Base-by-base conservation (phyloP, 2,113 vertebrate species). In the Malurus elegans region DNA sequence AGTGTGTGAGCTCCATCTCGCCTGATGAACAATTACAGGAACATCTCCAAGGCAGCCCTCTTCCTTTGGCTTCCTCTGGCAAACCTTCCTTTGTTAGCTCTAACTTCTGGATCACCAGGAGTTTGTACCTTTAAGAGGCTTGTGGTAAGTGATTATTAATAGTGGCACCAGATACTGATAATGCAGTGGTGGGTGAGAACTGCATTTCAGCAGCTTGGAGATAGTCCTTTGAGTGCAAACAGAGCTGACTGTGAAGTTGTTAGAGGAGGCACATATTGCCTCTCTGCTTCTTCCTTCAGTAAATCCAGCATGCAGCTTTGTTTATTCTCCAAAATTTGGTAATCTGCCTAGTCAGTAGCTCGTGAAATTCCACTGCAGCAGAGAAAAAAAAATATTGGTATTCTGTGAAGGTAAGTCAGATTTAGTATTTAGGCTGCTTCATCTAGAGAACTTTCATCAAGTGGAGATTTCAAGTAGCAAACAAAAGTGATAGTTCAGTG, bases 301-400 rank as follows among this genome's bases (percentile, higher is more conserved):
- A 86, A 96, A 94, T 93, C 90, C 88, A 95, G 90, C 79, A 47
- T 82, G 61, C 85, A 83, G 92, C 82, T 96, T 95, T 95, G 92
- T 97, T 96, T 96, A 90, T 96, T 51, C 71, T 92, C 81, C 56
- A 94, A 75, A 93, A 92, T 80, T 78, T 96, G 95, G 93, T 95
- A 71, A 96, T 90, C 88, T 96, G 93, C 95, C 95, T 95, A 94
- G 75, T 90, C 88, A 80, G 94, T 96, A 91, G 86, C 90, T 96
- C 64, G 16, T 94, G 90, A 94, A 96, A 95, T 96, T 97, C 93
- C 88, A 57, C 86, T 83, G 94, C 88, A 95, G 85, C 76, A 95
- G 67, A 93, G 64, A 62, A 82, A 76, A 92, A 78, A 95, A 96
- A 92, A 86, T 79, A 66, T 3, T 93, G 44, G 75, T 93, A 6